A percentile compares a stretch with the other conserved stretches of the same genome.
These are phyloP conservation scores for Aphaenogaster rudis DNA, from an alignment of 1,140 invertebrate genomes.

Conservation along the genomic window DNA sequence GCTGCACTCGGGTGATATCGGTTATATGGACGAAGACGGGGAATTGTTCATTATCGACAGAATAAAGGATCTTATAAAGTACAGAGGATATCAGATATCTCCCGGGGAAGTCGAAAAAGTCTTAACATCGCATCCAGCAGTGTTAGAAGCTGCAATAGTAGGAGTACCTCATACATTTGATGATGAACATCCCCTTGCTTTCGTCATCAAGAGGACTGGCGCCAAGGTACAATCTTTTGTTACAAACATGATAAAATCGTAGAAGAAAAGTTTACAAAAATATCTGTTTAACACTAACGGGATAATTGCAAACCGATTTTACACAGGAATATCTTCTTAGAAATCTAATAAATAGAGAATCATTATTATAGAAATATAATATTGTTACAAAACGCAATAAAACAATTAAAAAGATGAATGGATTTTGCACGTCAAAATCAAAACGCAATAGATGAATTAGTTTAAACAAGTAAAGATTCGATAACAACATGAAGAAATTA, in stretches of 20 bases:
- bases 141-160: conserved; percentile 89
- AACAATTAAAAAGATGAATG: neutral
- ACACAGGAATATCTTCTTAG: neutral
- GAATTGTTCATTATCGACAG: conserved; percentile 88
- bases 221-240: conserved; percentile 51
- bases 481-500: neutral
- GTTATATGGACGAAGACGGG: conserved; percentile 85
- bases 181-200: conserved; percentile 88
- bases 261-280: neutral
- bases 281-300: neutral
- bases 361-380: neutral
- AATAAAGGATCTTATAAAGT: conserved; percentile 89
- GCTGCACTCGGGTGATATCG: conserved; percentile 88
- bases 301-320: neutral
- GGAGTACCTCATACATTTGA: conserved; percentile 87
- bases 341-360: neutral
- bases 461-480: neutral
- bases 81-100: conserved; percentile 87
- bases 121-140: conserved; percentile 86
- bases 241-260: neutral
- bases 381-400: neutral
- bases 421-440: neutral
- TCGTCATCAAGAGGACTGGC: conserved; percentile 79
- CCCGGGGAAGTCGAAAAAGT: conserved; percentile 89
- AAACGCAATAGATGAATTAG: neutral